These are phyloP conservation scores for Colius striatus DNA, from an alignment of 2,113 vertebrate genomes.

Conservation along the genomic window DNA sequence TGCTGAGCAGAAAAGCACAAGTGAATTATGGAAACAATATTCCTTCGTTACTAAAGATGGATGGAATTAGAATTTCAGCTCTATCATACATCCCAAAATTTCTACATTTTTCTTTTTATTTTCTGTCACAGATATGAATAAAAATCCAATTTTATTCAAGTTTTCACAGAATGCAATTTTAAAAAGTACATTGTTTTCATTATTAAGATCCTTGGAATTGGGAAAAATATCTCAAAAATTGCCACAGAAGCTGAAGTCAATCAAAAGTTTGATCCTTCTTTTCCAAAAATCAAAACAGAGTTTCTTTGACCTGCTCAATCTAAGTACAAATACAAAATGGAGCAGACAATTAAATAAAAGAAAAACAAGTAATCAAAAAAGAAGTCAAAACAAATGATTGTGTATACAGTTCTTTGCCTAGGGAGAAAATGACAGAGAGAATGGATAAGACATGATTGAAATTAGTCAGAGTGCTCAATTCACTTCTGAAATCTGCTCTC, in stretches of 20 bases:
- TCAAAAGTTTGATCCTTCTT: not conserved
- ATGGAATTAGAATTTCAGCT: not conserved
- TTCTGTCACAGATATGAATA: not conserved
- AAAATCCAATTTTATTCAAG: not conserved
- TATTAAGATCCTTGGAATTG: not conserved
- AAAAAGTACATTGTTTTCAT: not conserved
- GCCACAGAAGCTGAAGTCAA: not conserved
- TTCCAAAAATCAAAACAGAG: not conserved
- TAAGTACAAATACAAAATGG: not conserved
- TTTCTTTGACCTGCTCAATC: not conserved
- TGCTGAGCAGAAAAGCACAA: not conserved
- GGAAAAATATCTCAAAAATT: not conserved
- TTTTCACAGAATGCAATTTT: not conserved
- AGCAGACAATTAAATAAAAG: not conserved
- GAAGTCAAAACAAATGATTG: not conserved
- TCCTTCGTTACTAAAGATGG: not conserved
- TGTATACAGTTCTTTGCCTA: not conserved
- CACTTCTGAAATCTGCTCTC: not conserved
- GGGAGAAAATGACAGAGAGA: not conserved
- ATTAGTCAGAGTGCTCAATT: not conserved
- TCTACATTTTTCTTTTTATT: not conserved
- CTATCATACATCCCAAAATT: not conserved
- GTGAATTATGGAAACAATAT: not conserved
- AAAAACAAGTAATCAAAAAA: not conserved
- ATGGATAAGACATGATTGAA: not conserved